Percentiles rank a stretch among this genome's conserved stretches.
Conservation (phyloP, 2,797 vertebrate genomes). For the Dromococcyx pavoninus region DNA sequence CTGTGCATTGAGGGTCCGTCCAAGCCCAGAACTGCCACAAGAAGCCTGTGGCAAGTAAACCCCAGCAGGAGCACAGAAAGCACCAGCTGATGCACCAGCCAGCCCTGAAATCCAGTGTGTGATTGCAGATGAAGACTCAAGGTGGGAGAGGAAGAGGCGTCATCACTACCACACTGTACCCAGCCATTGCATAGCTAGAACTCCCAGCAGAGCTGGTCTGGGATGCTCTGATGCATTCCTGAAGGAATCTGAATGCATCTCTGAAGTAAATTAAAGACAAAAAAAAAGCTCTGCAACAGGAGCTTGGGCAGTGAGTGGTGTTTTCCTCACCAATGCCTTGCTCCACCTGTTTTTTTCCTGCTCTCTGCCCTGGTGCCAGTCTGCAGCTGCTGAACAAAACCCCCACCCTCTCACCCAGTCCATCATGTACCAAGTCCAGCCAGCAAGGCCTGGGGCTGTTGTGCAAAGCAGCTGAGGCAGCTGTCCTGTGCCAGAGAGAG, state of each 20-base stretch:
- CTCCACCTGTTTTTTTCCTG: background rate
- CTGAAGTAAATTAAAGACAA: background rate
- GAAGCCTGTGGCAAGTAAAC: background rate
- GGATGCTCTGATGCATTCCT: background rate
- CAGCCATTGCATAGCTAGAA: background rate
- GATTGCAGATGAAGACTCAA: background rate
- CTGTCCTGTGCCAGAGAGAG: background rate
- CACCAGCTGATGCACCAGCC: background rate
- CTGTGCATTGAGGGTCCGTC: fast-evolving
- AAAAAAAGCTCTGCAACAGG: background rate
- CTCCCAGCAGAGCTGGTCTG: fast-evolving
- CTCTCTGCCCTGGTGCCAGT: background rate
- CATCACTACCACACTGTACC: fast-evolving
- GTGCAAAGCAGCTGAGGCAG: background rate
- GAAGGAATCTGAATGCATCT: background rate
- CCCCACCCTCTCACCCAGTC: fast-evolving
- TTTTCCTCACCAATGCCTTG: fast-evolving
- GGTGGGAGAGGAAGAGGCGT: background rate
- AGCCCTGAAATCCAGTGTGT: background rate
- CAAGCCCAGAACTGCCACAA: background rate
- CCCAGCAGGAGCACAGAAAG: background rate
- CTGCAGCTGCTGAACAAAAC: background rate
- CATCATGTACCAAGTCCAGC: background rate
- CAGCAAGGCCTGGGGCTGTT: background rate
- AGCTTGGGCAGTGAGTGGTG: background rate